Evolutionary conservation across 1,140 invertebrate species (phyloP).

Genomic region (Drosophila jambulina): DNA sequence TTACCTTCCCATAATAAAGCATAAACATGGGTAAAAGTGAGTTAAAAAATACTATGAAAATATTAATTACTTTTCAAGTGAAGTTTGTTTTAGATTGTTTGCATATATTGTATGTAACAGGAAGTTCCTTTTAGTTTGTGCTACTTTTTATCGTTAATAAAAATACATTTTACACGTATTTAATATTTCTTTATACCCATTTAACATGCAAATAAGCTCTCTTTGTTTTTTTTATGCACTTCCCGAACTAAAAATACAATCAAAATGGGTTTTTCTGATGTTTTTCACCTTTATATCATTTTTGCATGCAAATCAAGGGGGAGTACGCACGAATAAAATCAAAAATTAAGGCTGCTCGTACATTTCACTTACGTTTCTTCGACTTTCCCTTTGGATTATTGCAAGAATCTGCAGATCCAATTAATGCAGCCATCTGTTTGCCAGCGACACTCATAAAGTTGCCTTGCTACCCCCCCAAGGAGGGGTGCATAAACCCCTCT

Average conservation of each 20-base stretch:
- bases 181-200: background rate
- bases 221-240: background rate
- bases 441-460: conserved; percentile 39
- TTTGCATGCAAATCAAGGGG: background rate
- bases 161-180: background rate
- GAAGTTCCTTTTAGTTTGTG: background rate
- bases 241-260: background rate
- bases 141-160: background rate
- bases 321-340: too few relatives aligned
- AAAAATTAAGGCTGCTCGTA: background rate
- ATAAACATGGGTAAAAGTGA: conserved; percentile 1
- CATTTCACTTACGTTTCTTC: background rate
- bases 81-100: background rate
- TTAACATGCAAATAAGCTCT: background rate
- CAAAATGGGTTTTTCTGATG: background rate
- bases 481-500: conserved; percentile 1
- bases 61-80: background rate
- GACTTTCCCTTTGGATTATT: conserved; percentile 26
- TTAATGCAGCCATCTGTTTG: conserved; percentile 44
- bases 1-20: conserved; percentile 9
- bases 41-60: background rate
- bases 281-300: background rate
- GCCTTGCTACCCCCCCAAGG: background rate
- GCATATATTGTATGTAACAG: background rate
- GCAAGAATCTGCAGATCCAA: conserved; percentile 38